Evolutionary conservation across 2,113 vertebrate species (phyloP).

Genomic region (Ranitomeya variabilis): DNA sequence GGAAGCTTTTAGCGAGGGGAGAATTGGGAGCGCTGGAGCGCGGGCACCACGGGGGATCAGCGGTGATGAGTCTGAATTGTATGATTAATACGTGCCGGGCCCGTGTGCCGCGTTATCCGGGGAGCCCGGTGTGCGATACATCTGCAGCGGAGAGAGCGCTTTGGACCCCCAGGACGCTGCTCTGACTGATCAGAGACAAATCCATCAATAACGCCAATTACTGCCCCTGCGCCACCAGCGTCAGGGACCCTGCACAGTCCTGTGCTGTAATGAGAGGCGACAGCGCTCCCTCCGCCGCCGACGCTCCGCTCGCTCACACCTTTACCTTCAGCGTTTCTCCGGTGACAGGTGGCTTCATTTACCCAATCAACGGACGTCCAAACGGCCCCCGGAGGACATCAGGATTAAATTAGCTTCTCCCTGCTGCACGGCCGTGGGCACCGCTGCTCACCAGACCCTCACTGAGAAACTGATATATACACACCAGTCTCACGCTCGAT

Average conservation of each 20-base stretch:
- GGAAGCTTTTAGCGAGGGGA: background rate
- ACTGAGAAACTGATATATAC: too few relatives aligned
- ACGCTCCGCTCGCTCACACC: background rate
- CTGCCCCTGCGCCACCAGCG: background rate
- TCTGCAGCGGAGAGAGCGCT: background rate
- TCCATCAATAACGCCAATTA: slow-evolving; percentile 55
- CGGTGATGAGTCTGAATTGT: background rate
- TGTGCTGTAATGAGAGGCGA: slow-evolving; percentile 36
- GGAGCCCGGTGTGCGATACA: background rate
- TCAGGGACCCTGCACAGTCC: slow-evolving; percentile 17
- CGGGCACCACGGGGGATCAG: background rate
- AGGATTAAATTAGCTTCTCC: slow-evolving; percentile 11
- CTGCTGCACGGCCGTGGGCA: background rate
- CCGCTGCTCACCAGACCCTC: background rate
- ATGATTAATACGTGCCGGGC: slow-evolving; percentile 27
- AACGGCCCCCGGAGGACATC: slow-evolving; percentile 35
- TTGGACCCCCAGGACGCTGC: slow-evolving; percentile 9
- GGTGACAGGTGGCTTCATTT: slow-evolving; percentile 35
- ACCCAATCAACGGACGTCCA: background rate
- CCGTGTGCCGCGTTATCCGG: background rate
- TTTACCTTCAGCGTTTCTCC: slow-evolving; percentile 21
- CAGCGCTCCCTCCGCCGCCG: background rate
- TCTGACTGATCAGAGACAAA: slow-evolving; percentile 32
- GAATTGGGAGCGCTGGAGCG: background rate
- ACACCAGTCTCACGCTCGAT: too few relatives aligned